Evolutionary conservation across 1,140 invertebrate genomes (phyloP).

Genomic region (Pomacea maculata): DNA sequence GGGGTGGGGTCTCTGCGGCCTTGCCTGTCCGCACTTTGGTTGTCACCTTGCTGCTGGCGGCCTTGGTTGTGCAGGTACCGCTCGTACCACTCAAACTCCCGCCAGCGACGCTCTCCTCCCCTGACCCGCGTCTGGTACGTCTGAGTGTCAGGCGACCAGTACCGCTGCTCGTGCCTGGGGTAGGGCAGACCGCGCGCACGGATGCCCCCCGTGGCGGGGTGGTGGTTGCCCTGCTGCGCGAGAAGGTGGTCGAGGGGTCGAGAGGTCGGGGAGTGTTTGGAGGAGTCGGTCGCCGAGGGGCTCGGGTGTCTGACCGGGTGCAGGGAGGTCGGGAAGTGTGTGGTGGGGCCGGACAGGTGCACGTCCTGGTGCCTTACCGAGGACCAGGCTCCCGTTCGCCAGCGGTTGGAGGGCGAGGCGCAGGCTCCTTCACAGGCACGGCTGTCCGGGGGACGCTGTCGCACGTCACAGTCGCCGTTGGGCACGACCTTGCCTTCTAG

Average conservation of each 20-base stretch:
- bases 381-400: slow-evolving; percentile 71
- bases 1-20: neutral
- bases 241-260: neutral
- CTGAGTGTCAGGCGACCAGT: neutral
- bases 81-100: slow-evolving; percentile 21
- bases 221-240: no score
- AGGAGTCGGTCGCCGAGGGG: neutral
- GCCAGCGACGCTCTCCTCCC: neutral
- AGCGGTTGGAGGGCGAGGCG: slow-evolving; percentile 64
- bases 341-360: neutral
- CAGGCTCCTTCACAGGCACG: slow-evolving; percentile 71
- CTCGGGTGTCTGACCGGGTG: neutral
- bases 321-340: neutral
- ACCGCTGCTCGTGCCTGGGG: no score
- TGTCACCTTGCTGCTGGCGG: neutral
- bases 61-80: neutral
- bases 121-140: slow-evolving; percentile 10
- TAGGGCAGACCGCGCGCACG: no score
- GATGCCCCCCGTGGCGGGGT: no score
- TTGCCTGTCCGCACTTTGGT: neutral
- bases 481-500: slow-evolving; percentile 33
- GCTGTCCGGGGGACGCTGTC: slow-evolving; percentile 66
- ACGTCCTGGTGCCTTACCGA: slow-evolving; percentile 64
- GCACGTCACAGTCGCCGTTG: slow-evolving; percentile 63
- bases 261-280: neutral